A percentile compares a stretch with the other conserved stretches of the same genome.
Conservation (phyloP, 37 sponge, comb jelly and placozoan species). For the Beroe ovata region DNA sequence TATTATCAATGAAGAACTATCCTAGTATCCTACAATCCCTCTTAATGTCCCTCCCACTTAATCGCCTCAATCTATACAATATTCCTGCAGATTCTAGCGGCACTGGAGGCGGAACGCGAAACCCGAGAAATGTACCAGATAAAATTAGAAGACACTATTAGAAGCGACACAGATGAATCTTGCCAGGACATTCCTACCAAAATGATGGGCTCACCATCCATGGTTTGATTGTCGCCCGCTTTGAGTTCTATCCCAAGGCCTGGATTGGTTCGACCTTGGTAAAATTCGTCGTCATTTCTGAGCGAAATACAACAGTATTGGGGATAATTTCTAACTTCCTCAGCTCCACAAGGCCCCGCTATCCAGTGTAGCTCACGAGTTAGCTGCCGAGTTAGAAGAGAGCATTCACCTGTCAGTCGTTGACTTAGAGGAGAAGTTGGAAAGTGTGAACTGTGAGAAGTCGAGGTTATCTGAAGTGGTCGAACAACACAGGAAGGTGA, state of each 20-base stretch:
- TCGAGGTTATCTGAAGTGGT: slow-evolving; percentile 28
- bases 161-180: slow-evolving; percentile 9
- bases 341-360: slow-evolving; percentile 21
- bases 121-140: slow-evolving; percentile 24
- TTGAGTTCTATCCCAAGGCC: too few species aligned
- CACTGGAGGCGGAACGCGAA: slow-evolving; percentile 26
- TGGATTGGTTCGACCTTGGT: too few species aligned
- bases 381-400: slow-evolving; percentile 45
- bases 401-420: slow-evolving; percentile 51
- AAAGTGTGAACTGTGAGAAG: slow-evolving; percentile 40
- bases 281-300: too few species aligned
- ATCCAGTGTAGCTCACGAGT: slow-evolving; percentile 65
- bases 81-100: neutral
- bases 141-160: slow-evolving; percentile 26
- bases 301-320: too few species aligned
- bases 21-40: too few species aligned
- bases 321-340: too few species aligned
- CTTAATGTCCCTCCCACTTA: too few species aligned
- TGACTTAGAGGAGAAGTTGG: slow-evolving; percentile 50
- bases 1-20: too few species aligned
- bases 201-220: slow-evolving; percentile 25
- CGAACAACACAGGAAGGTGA: slow-evolving; percentile 28
- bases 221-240: slow-evolving; percentile 36
- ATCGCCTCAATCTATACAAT: too few species aligned
- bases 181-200: slow-evolving; percentile 22